A percentile compares a stretch with the other conserved stretches of the same genome.
phyloP scores from a whole-genome alignment of 2,888 invertebrate genomes.

The Netelia virgata region DNA sequence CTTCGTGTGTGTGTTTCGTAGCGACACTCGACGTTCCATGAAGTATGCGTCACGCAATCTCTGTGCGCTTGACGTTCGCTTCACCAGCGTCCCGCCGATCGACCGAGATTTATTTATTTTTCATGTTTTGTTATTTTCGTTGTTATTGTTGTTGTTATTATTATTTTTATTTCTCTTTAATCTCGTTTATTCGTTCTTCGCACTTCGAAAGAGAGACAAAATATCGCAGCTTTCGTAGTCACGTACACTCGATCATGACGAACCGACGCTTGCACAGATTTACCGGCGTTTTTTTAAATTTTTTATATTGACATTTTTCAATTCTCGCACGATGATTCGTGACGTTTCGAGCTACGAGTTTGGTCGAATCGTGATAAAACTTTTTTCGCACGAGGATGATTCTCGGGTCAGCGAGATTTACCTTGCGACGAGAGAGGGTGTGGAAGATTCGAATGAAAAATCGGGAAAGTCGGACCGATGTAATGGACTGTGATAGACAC shows the following conservation, averaged over 20 bases:
- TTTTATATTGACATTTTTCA: too few species aligned
- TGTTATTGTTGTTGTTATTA: constrained; percentile 8
- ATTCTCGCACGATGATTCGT: too few species aligned
- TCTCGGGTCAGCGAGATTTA: too few species aligned
- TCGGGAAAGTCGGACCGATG: constrained; percentile 18
- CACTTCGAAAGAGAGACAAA: too few species aligned
- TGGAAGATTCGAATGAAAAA: constrained; percentile 1
- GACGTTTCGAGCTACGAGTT: too few species aligned
- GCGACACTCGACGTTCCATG: constrained; percentile 62
- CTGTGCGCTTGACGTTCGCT: constrained; percentile 62
- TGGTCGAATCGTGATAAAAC: too few species aligned
- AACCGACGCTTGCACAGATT: too few species aligned
- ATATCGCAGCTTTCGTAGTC: too few species aligned
- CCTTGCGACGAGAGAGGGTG: not conserved
- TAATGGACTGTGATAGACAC: constrained; percentile 7
- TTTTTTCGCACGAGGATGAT: too few species aligned
- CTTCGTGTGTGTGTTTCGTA: constrained; percentile 9
- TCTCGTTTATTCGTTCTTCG: constrained; percentile 15
- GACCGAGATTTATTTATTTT: not conserved
- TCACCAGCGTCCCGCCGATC: constrained; percentile 21
- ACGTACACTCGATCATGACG: too few species aligned
- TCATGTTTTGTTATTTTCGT: constrained; percentile 1
- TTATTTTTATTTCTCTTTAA: constrained; percentile 39
- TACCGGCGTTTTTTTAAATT: too few species aligned
- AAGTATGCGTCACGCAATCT: constrained; percentile 62